phyloP scores from a whole-genome alignment of 2,888 invertebrate species.

The Troides helena region DNA sequence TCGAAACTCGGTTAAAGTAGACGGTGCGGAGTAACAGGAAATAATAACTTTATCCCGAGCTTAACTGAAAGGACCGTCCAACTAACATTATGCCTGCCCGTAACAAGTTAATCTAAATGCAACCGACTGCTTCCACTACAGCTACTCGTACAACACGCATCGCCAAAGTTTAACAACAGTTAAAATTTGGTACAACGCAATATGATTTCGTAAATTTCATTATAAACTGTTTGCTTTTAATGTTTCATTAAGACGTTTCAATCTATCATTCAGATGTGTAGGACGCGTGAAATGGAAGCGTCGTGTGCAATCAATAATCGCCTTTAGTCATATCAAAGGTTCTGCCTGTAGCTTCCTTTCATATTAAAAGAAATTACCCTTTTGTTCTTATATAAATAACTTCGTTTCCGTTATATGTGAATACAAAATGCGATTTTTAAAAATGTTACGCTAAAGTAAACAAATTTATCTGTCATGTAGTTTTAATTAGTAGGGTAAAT shows the following conservation, averaged over 20 bases:
- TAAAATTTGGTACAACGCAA: constrained; percentile 65
- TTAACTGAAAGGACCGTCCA: constrained; percentile 71
- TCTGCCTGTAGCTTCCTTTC: not conserved
- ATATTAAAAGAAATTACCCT: not conserved
- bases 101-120: constrained; percentile 80
- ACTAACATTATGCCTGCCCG: constrained; percentile 78
- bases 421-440: not conserved
- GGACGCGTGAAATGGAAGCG: constrained; percentile 21
- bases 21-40: constrained; percentile 73
- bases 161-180: constrained; percentile 70
- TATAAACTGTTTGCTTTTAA: constrained; percentile 33
- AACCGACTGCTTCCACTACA: constrained; percentile 67
- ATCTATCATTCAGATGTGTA: constrained; percentile 21
- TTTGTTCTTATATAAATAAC: not conserved
- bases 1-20: constrained; percentile 74
- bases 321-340: constrained; percentile 6
- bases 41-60: constrained; percentile 77
- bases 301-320: constrained; percentile 13
- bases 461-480: too few relatives aligned
- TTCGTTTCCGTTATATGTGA: not conserved
- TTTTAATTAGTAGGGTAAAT: too few relatives aligned
- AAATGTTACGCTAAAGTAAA: too few relatives aligned
- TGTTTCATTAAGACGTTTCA: constrained; percentile 29
- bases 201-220: constrained; percentile 49
- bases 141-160: constrained; percentile 61